Base-by-base conservation (phyloP, 2,888 invertebrate genomes). In the Acrocyrtus sp. region DNA sequence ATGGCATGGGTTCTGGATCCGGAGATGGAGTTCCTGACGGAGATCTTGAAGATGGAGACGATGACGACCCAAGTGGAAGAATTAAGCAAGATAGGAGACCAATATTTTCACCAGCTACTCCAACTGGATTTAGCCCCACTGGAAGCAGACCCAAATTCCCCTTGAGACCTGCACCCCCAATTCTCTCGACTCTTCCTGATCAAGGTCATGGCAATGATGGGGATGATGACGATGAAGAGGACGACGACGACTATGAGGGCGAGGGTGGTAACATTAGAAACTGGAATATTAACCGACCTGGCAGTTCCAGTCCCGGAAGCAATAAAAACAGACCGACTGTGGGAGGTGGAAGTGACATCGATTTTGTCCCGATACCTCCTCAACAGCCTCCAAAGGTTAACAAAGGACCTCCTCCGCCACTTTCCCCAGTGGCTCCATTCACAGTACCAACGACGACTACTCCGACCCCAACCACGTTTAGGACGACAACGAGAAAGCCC, bases 31-130 rank as follows among this genome's bases (percentile, higher is more conserved):
- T 78, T 27, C 60, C 72, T 60, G 77, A 77, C 19, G 74, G 77
- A 15, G 81, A 80, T 50, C 61, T 78, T 21, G 81, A 81, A 51
- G 79, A 79, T n/a, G 72, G 73, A 1, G 81, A 79, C 56, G 81
- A 81, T 61, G 81, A 80, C 51, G 80, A 81, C 65, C 81, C 81
- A 0, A 72, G 75, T 26, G 80, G 80, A 21, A 73, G 69, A 50
- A 76, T 81, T 10, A 76, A 72, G 6, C 43, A 29, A 15, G 58
- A 62, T 60, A 57, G 63, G 47, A 66, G 61, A 56, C 75, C 67
- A 47, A 72, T 69, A 24, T 53, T 54, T 34, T 27, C 63, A 43
- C 41, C 57, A 43, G 51, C 72, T 15, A 50, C 47, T 39, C 22
- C 57, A 24, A 53, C 53, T 27, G 21, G 27, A 6, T 53, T 48